Conservation (phyloP, 1,140 invertebrate genomes). For the Anastatus disparis region DNA sequence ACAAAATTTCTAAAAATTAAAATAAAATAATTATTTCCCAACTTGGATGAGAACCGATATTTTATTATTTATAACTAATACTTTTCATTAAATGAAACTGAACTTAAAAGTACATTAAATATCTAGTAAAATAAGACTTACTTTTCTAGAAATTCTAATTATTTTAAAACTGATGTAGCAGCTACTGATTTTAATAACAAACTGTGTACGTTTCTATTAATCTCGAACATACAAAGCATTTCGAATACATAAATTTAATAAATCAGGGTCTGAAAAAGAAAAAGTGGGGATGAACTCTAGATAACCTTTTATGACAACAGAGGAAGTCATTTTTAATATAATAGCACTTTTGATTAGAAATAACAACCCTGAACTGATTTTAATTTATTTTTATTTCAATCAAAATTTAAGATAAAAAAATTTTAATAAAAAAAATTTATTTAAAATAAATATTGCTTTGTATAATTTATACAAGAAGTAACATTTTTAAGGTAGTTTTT, state of each 20-base stretch:
- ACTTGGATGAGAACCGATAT: too few relatives aligned
- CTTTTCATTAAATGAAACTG: too few relatives aligned
- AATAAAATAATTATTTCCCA: too few relatives aligned
- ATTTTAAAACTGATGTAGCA: not conserved
- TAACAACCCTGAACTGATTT: slow-evolving; percentile 11
- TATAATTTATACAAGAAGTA: too few relatives aligned
- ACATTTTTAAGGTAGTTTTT: too few relatives aligned
- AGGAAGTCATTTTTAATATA: not conserved
- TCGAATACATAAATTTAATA: not conserved
- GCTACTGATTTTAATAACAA: not conserved
- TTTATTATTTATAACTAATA: too few relatives aligned
- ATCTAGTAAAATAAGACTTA: not conserved
- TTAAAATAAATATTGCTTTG: too few relatives aligned
- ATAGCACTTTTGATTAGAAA: not conserved
- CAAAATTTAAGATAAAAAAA: too few relatives aligned
- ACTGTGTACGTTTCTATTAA: not conserved
- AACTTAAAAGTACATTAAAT: too few relatives aligned
- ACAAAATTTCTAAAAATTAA: too few relatives aligned
- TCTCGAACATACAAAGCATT: not conserved
- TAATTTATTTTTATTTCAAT: not conserved
- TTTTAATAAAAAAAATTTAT: not conserved
- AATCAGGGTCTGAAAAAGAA: not conserved
- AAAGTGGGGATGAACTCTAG: slow-evolving; percentile 16
- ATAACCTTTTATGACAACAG: slow-evolving; percentile 9
- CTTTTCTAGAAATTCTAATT: not conserved